These are phyloP conservation scores for Telmatochromis brichardi DNA, from an alignment of 2,113 vertebrate genomes.

Conservation along the genomic window DNA sequence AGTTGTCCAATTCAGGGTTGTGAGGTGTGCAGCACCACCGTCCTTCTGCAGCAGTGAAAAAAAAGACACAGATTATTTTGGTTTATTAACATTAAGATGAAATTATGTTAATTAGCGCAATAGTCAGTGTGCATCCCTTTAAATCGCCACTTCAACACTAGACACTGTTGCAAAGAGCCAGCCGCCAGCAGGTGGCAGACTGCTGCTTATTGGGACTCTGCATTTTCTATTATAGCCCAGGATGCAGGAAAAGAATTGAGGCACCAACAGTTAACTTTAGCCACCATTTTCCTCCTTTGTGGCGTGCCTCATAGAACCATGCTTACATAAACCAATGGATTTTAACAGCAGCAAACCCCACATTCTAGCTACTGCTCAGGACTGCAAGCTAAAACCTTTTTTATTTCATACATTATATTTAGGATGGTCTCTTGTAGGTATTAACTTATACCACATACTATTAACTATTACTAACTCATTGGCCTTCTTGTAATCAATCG, in stretches of 20 bases:
- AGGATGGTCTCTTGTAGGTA: background rate
- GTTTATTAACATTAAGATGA: background rate
- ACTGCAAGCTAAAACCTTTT: background rate
- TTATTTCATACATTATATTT: background rate
- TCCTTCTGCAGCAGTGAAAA: rapidly evolving
- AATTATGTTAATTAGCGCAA: background rate
- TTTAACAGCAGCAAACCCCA: background rate
- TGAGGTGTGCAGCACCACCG: background rate
- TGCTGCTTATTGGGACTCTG: background rate
- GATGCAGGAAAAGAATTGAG: background rate
- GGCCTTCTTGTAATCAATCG: background rate
- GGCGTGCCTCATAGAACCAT: background rate
- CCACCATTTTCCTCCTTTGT: background rate
- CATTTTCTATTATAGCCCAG: background rate
- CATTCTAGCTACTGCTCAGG: background rate
- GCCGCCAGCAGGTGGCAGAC: background rate
- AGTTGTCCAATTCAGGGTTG: background rate
- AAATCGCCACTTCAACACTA: background rate
- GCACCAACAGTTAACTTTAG: background rate
- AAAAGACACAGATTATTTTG: background rate
- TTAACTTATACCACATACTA: background rate
- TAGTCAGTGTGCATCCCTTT: background rate
- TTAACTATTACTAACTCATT: background rate
- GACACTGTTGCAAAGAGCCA: background rate
- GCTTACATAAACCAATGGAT: background rate